phyloP scores from a whole-genome alignment of 2,113 vertebrate species.

The Excalfactoria chinensis region DNA sequence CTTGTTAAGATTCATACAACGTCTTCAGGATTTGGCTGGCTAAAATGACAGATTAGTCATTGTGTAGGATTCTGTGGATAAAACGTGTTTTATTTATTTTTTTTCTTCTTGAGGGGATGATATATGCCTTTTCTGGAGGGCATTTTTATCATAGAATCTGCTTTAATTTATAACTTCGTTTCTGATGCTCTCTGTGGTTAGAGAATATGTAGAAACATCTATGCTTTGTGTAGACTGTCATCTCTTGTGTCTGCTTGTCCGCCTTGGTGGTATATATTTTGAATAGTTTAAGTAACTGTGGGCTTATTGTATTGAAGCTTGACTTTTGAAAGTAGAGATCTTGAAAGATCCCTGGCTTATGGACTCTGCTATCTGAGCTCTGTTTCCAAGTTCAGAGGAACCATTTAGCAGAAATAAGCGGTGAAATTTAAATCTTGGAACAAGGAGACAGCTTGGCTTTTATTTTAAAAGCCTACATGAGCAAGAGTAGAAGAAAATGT shows the following conservation, averaged over 20 bases:
- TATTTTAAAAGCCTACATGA: not conserved
- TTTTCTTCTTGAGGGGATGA: not conserved
- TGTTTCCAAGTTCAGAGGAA: not conserved
- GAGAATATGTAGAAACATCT: slow-evolving; percentile 30
- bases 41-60: slow-evolving; percentile 29
- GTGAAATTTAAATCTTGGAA: not conserved
- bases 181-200: slow-evolving; percentile 41
- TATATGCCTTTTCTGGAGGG: slow-evolving; percentile 24
- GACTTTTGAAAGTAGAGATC: not conserved
- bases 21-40: not conserved
- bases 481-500: not conserved
- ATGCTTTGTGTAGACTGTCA: not conserved
- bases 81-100: not conserved
- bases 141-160: slow-evolving; percentile 19
- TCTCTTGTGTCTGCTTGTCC: not conserved
- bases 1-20: slow-evolving; percentile 29
- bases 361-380: not conserved
- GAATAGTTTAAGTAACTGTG: not conserved
- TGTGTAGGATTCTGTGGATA: slow-evolving; percentile 3
- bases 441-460: not conserved
- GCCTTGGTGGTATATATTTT: not conserved
- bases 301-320: not conserved
- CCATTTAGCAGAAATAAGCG: not conserved
- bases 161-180: slow-evolving; percentile 24
- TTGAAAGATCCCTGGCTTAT: not conserved